Evolutionary conservation across 2,113 vertebrate genomes (phyloP), one percentile per base, ranked within the genome.

Genomic region (Paraplagusia blochii): DNA sequence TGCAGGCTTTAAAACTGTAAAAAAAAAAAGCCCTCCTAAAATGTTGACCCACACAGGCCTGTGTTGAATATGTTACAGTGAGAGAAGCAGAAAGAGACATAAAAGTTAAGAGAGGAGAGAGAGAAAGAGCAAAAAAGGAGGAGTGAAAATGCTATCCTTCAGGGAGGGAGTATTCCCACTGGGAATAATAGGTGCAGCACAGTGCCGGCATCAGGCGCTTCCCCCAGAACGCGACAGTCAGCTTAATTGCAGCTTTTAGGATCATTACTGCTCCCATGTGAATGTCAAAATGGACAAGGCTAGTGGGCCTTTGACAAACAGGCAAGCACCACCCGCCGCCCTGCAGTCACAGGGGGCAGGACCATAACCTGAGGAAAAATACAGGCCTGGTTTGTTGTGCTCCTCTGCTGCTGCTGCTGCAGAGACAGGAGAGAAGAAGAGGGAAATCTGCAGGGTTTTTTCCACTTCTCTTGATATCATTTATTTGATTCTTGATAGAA

Each of bases 231-330:
- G 75, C 81, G 81, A 88, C 86, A 89, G 89, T 88, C 80, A 87
- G 71, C 72, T 89, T 90, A 87, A 90, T 91, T 91, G 87, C 90
- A 88, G 88, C 88, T 91, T 89, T 91, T 90, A 90, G 90, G 88
- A 90, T 90, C 87, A 90, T 91, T 91, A 89, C 85, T 88, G 84
- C 75, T 89, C 84, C 80, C 88, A 88, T 86, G 87, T 87, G 85
- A 91, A 90, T 90, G 88, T 90, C 85, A 90, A 85, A 89, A 88
- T 79, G 87, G 86, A 89, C 79, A 82, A 83, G 84, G 56, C 70
- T 90, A 82, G 80, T 83, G 77, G 85, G 59, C 82, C 72, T 85
- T 80, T 87, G 89, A 85, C 81, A 90, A 87, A 85, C 83, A 83
- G 83, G 64, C 79, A 72, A 74, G 81, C 72, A 77, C 76, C 79